A percentile compares a stretch with the other conserved stretches of the same genome.
Evolutionary conservation across 2,113 vertebrate genomes (phyloP).

Genomic region (Laticauda colubrina): DNA sequence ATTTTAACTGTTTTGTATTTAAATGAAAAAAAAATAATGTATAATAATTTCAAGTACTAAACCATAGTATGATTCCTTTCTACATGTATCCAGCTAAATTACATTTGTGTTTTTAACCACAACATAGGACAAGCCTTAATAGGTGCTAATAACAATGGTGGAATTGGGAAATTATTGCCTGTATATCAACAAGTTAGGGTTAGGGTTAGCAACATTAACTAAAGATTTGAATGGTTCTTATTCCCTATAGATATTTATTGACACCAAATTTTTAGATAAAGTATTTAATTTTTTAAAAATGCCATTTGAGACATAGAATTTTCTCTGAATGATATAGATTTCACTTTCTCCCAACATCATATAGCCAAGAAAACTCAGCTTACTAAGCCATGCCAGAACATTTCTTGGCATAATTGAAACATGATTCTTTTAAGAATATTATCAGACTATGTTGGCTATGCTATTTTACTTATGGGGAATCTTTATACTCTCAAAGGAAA

Average conservation of each 20-base stretch:
- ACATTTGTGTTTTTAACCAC: not conserved
- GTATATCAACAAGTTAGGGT: not conserved
- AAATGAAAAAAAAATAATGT: not conserved
- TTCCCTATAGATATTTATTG: constrained; percentile 19
- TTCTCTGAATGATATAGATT: constrained; percentile 1
- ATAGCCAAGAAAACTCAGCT: constrained; percentile 38
- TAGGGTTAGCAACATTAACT: not conserved
- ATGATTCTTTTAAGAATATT: constrained; percentile 42
- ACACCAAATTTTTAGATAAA: not conserved
- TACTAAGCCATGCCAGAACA: not conserved
- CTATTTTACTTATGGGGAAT: constrained; percentile 39
- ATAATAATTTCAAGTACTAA: not conserved
- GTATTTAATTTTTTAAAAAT: not conserved
- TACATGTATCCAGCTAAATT: not conserved
- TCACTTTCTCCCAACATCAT: not conserved
- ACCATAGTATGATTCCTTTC: not conserved
- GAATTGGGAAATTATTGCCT: not conserved
- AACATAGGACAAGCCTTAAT: not conserved
- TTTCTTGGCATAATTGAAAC: constrained; percentile 39
- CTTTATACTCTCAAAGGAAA: constrained; percentile 44
- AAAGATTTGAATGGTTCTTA: not conserved
- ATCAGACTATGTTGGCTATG: constrained; percentile 47
- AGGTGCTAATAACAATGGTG: not conserved
- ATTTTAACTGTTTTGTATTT: not conserved
- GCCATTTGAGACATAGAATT: constrained; percentile 12